Evolutionary conservation across 2,888 invertebrate genomes (phyloP).

Genomic region (Epinotia nisella): DNA sequence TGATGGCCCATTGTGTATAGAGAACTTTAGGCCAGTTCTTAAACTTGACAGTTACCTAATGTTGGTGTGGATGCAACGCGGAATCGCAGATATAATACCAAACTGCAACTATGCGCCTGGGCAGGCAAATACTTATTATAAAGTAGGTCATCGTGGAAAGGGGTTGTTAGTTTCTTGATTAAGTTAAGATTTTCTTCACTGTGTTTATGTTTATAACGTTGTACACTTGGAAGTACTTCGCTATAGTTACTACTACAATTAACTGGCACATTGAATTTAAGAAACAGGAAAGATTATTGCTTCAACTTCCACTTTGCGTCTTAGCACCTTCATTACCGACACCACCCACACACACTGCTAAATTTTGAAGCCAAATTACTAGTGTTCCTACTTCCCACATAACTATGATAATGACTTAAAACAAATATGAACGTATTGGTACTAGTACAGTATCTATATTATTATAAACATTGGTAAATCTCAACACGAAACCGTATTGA

Average conservation of each 20-base stretch:
- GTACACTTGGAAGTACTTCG: neutral
- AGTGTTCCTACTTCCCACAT: neutral
- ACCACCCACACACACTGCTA: neutral
- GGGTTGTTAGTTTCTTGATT: neutral
- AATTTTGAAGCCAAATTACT: neutral
- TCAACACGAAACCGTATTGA: neutral
- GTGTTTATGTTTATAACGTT: neutral
- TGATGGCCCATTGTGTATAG: no score
- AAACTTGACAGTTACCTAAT: no score
- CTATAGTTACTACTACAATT: neutral
- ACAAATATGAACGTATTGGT: no score
- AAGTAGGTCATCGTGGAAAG: neutral
- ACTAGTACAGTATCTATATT: neutral
- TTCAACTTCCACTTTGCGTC: slow-evolving; percentile 6
- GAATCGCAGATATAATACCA: no score
- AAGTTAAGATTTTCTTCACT: neutral
- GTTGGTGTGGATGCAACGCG: no score
- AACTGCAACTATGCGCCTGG: no score
- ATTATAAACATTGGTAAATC: neutral
- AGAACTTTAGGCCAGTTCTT: no score
- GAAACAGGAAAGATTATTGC: slow-evolving; percentile 19
- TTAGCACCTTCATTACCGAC: neutral
- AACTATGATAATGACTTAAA: no score
- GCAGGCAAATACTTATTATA: no score
- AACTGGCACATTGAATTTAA: slow-evolving; percentile 8